Conservation (phyloP, 2,113 vertebrate genomes). For the Neotragus moschatus region DNA sequence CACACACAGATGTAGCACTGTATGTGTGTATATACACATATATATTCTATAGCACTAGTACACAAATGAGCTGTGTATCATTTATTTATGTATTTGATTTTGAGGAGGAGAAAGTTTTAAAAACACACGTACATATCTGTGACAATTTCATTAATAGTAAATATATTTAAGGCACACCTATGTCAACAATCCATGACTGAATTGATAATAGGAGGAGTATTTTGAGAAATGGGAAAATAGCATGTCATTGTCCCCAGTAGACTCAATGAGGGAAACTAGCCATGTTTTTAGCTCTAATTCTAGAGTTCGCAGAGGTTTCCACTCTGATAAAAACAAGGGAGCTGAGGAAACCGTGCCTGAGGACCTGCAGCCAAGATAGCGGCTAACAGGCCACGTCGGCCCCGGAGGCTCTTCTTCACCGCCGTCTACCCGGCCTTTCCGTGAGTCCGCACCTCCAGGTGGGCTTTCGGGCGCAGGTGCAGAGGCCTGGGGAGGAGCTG, state of each 20-base stretch:
- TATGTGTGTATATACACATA: background rate
- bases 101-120: background rate
- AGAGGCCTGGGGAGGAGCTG: background rate
- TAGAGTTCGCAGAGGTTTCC: background rate
- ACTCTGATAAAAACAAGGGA: background rate
- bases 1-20: background rate
- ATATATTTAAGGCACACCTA: background rate
- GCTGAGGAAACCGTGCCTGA: background rate
- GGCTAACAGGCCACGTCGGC: rapidly evolving
- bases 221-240: background rate
- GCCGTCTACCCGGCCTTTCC: no score
- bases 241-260: background rate
- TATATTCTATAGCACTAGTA: background rate
- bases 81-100: background rate
- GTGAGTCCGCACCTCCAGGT: rapidly evolving
- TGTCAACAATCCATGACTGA: background rate
- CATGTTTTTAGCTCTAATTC: background rate
- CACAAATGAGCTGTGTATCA: background rate
- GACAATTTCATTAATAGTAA: background rate
- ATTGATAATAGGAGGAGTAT: background rate
- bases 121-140: background rate
- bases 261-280: background rate
- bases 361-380: no score
- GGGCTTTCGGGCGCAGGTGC: rapidly evolving
- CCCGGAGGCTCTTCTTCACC: no score